Conservation (phyloP, 2,113 vertebrate species). For the Neotoma lepida region DNA sequence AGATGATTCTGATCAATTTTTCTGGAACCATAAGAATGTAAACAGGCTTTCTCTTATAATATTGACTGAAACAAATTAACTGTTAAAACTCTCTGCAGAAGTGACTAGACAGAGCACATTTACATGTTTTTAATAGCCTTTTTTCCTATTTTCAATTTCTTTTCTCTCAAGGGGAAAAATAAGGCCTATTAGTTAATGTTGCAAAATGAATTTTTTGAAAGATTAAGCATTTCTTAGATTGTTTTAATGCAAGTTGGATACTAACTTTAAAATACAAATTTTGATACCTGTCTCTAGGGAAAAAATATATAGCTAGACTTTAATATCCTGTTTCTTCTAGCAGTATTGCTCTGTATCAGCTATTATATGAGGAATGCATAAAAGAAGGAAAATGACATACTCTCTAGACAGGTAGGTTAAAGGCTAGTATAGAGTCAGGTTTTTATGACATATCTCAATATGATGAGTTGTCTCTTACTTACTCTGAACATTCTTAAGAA, state of each 20-base stretch:
- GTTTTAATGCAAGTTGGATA: neutral
- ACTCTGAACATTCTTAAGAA: neutral
- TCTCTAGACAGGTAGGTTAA: neutral
- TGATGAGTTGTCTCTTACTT: neutral
- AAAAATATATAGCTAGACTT: neutral
- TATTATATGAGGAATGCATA: neutral
- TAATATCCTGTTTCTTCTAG: neutral
- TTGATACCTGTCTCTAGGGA: neutral
- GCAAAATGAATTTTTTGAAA: neutral
- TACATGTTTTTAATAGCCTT: neutral
- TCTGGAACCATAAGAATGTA: neutral
- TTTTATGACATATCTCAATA: neutral
- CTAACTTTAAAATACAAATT: neutral
- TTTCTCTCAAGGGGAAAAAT: neutral
- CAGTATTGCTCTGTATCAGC: neutral
- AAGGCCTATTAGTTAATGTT: neutral
- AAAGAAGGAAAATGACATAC: neutral
- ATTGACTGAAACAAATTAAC: neutral
- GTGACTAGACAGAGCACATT: neutral
- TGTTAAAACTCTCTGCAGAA: neutral
- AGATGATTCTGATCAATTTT: neutral
- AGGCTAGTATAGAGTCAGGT: neutral
- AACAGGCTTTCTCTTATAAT: neutral
- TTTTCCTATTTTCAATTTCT: neutral
- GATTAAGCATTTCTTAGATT: neutral